These are phyloP conservation scores for Meandrusa payeni DNA, from an alignment of 2,888 invertebrate species.

Conservation along the genomic window DNA sequence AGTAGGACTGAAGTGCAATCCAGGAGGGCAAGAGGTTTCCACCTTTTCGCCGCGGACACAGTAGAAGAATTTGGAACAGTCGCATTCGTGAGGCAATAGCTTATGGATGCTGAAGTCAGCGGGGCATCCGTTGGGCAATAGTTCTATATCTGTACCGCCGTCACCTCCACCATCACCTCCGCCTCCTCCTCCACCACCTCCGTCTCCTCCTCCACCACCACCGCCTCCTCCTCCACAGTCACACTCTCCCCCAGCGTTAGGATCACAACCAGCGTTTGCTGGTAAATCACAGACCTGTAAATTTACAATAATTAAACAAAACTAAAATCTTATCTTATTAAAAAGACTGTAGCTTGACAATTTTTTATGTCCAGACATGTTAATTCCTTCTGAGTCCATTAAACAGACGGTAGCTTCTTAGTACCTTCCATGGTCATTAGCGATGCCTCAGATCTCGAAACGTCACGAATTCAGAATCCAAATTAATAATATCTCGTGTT, in stretches of 20 bases:
- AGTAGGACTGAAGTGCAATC: constrained; percentile 41
- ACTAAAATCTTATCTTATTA: too few relatives aligned
- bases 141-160: constrained; percentile 11
- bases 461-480: too few relatives aligned
- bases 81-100: constrained; percentile 45
- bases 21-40: constrained; percentile 37
- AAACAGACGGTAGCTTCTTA: too few relatives aligned
- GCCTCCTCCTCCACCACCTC: not conserved
- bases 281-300: constrained; percentile 38
- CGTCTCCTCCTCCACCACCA: not conserved
- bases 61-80: constrained; percentile 47
- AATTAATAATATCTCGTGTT: too few relatives aligned
- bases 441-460: too few relatives aligned
- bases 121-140: constrained; percentile 49
- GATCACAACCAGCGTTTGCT: constrained; percentile 31
- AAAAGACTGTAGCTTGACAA: too few relatives aligned
- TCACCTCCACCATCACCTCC: constrained; percentile 3
- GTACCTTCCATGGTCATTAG: too few relatives aligned
- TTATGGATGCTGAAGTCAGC: constrained; percentile 39
- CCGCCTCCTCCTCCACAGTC: constrained; percentile 11
- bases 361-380: too few relatives aligned
- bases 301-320: too few relatives aligned
- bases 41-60: constrained; percentile 43
- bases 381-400: too few relatives aligned
- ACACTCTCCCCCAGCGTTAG: constrained; percentile 16